Base-by-base conservation (phyloP, 1,140 invertebrate genomes). In the Drosophila athabasca region DNA sequence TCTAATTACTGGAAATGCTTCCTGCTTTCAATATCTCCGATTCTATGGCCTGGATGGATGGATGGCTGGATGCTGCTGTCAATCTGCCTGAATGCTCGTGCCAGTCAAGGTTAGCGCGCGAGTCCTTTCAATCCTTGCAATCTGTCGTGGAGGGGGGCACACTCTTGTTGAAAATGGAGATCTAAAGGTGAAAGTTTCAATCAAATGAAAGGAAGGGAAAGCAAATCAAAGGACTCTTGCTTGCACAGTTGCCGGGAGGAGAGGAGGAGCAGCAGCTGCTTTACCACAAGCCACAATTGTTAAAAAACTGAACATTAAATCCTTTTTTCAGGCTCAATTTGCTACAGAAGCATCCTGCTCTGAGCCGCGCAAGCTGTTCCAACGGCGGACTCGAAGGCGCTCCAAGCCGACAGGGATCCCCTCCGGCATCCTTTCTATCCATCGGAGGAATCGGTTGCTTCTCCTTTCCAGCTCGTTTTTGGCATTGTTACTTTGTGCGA, bases 281-380 rank as follows among this genome's bases (percentile, higher is more conserved):
- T 60, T 54, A 54, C 62, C 62, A 77, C 74, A 77, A 77, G 75
- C 75, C 75, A 57, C 75, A 77, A 77, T 77, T 77, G 75, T 77
- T 77, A 77, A 64, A 76, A 65, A 77, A 77, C 66, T 55, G 49
- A 51, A 70, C 49, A 77, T 77, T 77, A 71, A 77, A 77, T 77
- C 75, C 75, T 77, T 77, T 76, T 76, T 77, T 39, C 74, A 77
- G 75, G 75, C 75, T 77, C 75, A 77, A 77, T 77, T 77, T 77
- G 75, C 46, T 65, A 68, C 72, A 68, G 72, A 31, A 74, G 61
- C 49, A 73, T 64, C 67, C 68, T 77, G 70, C 65, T 31, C 77
- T 80, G 79, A 80, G 61, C 65, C 67, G 11, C 26, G 78, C 78
- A 79, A 80, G 78, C 78, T 80, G 78, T 75, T 62, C 54, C 77